These are phyloP conservation scores for Pygocentrus nattereri DNA, from an alignment of 2,797 vertebrate species.

Conservation along the genomic window DNA sequence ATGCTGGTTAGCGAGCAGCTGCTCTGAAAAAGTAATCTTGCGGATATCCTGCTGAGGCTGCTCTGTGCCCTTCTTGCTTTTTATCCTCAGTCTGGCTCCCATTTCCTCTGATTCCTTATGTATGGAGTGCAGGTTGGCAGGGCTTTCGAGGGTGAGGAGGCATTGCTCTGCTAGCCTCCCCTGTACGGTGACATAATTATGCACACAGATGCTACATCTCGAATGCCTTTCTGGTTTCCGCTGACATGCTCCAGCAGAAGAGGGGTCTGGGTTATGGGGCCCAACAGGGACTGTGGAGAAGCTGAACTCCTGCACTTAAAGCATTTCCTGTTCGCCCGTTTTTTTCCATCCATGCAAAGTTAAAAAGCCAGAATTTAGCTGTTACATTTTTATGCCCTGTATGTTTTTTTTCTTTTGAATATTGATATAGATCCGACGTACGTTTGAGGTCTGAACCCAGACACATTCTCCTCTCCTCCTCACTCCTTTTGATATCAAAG, in stretches of 20 bases:
- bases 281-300: not conserved
- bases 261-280: not conserved
- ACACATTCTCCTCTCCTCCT: not conserved
- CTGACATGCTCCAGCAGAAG: not conserved
- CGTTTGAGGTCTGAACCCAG: not conserved
- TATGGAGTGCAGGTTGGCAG: slow-evolving; percentile 13
- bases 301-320: not conserved
- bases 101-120: not conserved
- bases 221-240: not conserved
- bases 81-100: not conserved
- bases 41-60: slow-evolving; percentile 14
- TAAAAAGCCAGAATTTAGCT: not conserved
- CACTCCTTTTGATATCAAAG: not conserved
- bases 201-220: not conserved
- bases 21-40: slow-evolving; percentile 37
- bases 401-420: not conserved
- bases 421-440: not conserved
- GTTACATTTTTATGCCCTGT: not conserved
- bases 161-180: not conserved
- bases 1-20: not conserved
- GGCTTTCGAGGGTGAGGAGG: slow-evolving; percentile 2
- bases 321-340: not conserved
- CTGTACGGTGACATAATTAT: slow-evolving; percentile 16
- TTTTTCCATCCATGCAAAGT: not conserved
- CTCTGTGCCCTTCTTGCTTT: slow-evolving; percentile 14